phyloP scores from a whole-genome alignment of 2,797 vertebrate species.

The Poecilia wingei region DNA sequence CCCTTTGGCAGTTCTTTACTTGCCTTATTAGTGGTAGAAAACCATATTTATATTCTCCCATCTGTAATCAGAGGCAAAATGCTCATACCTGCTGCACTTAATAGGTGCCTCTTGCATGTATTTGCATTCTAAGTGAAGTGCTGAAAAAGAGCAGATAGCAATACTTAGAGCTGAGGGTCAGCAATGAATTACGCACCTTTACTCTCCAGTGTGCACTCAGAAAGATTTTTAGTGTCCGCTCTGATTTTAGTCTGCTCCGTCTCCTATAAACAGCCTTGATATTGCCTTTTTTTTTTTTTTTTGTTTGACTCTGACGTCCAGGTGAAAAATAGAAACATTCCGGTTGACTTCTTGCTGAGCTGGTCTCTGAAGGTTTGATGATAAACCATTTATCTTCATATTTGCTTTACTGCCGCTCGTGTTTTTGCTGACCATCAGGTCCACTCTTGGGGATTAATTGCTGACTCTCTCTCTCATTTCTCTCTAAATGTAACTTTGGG shows the following conservation, averaged over 20 bases:
- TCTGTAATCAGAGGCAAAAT: not conserved
- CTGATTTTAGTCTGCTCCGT: not conserved
- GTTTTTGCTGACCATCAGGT: constrained; percentile 4
- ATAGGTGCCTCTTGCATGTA: not conserved
- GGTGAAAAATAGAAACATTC: not conserved
- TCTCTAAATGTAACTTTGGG: constrained; percentile 16
- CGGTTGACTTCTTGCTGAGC: not conserved
- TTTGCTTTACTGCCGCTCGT: constrained; percentile 4
- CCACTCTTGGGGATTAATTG: constrained; percentile 4
- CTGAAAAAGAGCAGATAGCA: not conserved
- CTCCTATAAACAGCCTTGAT: not conserved
- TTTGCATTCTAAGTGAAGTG: not conserved
- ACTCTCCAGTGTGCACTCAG: not conserved
- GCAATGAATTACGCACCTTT: not conserved
- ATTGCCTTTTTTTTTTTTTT: not conserved
- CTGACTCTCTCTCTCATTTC: not conserved
- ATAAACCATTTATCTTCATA: constrained; percentile 13
- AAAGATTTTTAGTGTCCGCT: not conserved
- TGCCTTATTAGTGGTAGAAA: not conserved
- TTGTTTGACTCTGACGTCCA: not conserved
- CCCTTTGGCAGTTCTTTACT: not conserved
- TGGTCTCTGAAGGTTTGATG: constrained; percentile 7
- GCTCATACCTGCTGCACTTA: not conserved
- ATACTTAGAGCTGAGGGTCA: not conserved
- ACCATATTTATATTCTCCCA: not conserved